Evolutionary conservation across 1,140 invertebrate genomes (phyloP).

Genomic region (Zaprionus africanus): DNA sequence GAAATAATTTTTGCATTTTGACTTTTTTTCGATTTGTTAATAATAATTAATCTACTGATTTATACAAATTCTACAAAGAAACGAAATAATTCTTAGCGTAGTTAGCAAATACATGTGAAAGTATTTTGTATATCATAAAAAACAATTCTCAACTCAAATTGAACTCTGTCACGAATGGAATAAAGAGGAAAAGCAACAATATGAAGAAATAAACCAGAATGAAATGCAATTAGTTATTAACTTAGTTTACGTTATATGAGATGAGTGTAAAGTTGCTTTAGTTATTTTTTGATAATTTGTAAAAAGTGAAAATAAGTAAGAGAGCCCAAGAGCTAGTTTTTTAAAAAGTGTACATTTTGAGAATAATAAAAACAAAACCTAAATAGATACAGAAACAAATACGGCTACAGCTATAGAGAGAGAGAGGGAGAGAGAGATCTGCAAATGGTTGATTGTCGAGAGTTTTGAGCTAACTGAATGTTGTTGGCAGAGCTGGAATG

Average conservation of each 20-base stretch:
- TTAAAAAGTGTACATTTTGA: slow-evolving; percentile 67
- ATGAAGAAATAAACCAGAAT: not conserved
- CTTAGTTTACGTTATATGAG: slow-evolving; percentile 55
- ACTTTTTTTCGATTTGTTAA: slow-evolving; percentile 26
- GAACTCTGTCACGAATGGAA: slow-evolving; percentile 9
- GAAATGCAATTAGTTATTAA: slow-evolving; percentile 66
- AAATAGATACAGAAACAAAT: slow-evolving; percentile 30
- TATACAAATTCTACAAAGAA: not conserved
- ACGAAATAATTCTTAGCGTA: slow-evolving; percentile 26
- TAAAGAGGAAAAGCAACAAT: not conserved
- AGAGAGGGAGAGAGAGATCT: not conserved
- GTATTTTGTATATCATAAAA: slow-evolving; percentile 9
- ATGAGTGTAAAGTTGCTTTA: slow-evolving; percentile 64
- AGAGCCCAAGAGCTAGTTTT: slow-evolving; percentile 59
- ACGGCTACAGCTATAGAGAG: slow-evolving; percentile 1
- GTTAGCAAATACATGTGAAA: slow-evolving; percentile 34
- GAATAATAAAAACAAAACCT: slow-evolving; percentile 21
- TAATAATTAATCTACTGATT: not conserved
- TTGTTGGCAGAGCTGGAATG: slow-evolving; percentile 10
- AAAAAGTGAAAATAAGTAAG: slow-evolving; percentile 51
- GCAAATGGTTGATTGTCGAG: slow-evolving; percentile 47
- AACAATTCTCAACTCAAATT: slow-evolving; percentile 21
- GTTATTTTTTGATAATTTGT: slow-evolving; percentile 76
- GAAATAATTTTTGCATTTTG: slow-evolving; percentile 43
- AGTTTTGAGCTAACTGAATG: slow-evolving; percentile 28